These are phyloP conservation scores for Ethmia dodecea DNA, from an alignment of 2,888 invertebrate genomes.

Conservation along the genomic window DNA sequence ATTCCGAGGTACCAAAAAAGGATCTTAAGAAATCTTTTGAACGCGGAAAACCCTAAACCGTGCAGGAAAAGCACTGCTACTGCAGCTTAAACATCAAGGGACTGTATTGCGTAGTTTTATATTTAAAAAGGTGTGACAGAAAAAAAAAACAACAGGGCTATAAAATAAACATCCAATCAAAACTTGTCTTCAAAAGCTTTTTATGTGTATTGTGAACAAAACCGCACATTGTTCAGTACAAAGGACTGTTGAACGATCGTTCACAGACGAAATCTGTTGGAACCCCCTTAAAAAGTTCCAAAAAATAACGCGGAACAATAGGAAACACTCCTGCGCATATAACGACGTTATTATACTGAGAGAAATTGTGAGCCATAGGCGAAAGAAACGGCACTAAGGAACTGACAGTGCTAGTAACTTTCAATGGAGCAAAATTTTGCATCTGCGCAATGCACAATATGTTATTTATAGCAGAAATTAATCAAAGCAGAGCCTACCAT, in stretches of 20 bases:
- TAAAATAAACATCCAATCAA: no score
- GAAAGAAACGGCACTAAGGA: background rate
- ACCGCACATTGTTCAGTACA: background rate
- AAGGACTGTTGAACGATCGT: conserved; percentile 1
- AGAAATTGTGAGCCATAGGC: no score
- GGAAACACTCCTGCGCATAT: conserved; percentile 9
- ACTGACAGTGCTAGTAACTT: background rate
- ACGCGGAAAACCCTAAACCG: no score
- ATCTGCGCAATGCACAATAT: background rate
- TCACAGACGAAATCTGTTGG: conserved; percentile 1
- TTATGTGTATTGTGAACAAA: no score
- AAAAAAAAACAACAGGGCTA: no score
- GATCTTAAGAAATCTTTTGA: no score
- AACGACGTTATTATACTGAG: conserved; percentile 8
- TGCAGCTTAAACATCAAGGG: no score
- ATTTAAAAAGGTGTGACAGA: no score
- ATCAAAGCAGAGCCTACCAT: background rate
- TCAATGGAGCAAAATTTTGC: background rate
- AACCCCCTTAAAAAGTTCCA: background rate
- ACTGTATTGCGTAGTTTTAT: no score
- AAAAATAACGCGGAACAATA: conserved; percentile 6
- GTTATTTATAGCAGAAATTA: background rate
- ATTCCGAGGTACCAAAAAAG: no score
- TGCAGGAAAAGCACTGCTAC: no score
- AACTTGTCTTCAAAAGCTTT: no score